phyloP scores from a whole-genome alignment of 2,113 vertebrate genomes.

The Indicator maculatus region DNA sequence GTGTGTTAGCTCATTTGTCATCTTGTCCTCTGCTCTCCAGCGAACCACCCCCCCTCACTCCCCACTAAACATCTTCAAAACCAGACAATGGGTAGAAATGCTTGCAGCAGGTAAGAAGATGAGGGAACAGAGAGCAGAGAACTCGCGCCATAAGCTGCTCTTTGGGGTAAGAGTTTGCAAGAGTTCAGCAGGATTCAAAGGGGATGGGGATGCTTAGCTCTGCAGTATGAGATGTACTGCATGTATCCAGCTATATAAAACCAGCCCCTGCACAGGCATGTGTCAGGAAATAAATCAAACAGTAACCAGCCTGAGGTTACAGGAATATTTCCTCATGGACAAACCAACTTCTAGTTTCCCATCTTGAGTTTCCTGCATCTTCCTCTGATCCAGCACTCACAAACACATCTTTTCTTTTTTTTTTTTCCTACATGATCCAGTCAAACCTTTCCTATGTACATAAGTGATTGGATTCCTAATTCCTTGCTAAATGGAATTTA shows the following conservation, averaged over 20 bases:
- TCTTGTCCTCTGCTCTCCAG: constrained; percentile 38
- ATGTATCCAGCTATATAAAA: background rate
- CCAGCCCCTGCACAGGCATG: background rate
- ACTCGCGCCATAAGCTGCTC: background rate
- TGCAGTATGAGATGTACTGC: background rate
- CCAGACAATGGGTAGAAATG: background rate
- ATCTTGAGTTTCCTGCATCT: background rate
- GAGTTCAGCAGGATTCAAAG: background rate
- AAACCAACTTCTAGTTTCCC: background rate
- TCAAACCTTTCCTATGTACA: background rate
- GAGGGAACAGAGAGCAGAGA: background rate
- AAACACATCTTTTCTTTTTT: background rate
- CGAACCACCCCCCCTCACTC: background rate
- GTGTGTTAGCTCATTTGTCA: constrained; percentile 9
- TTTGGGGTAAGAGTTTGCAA: background rate
- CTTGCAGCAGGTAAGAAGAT: background rate
- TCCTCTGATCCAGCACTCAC: background rate
- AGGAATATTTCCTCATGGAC: background rate
- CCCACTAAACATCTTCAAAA: background rate
- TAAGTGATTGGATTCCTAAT: background rate
- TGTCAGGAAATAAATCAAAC: background rate
- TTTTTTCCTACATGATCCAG: background rate
- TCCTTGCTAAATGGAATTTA: background rate
- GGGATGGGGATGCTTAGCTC: background rate
- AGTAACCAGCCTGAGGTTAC: background rate